Conservation (phyloP, 2,113 vertebrate genomes). For the Trichechus manatus region DNA sequence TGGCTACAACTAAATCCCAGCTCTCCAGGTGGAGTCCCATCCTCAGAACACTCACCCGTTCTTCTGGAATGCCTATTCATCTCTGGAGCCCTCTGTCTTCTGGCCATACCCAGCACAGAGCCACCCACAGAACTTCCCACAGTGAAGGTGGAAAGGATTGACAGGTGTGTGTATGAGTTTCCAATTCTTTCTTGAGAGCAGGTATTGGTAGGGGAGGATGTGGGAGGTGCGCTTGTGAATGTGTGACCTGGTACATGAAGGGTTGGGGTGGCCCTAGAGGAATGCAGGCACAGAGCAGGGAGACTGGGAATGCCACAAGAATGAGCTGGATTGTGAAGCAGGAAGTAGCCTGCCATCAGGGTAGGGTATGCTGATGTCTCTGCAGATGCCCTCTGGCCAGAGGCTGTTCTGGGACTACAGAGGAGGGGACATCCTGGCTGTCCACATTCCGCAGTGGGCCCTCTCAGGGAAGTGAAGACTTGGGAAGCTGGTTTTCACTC, state of each 20-base stretch:
- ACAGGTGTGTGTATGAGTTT: background rate
- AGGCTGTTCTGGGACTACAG: background rate
- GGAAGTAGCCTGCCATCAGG: background rate
- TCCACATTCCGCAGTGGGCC: fast-evolving
- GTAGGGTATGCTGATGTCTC: background rate
- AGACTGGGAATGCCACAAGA: background rate
- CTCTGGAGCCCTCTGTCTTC: background rate
- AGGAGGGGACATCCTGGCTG: background rate
- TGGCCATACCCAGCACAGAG: fast-evolving
- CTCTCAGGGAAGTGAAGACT: background rate
- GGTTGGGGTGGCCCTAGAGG: background rate
- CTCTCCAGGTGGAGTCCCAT: background rate
- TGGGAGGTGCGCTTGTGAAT: background rate
- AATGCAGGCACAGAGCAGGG: fast-evolving
- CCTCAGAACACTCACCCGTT: background rate
- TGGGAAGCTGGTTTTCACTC: background rate
- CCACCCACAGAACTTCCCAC: fast-evolving
- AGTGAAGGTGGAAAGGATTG: too few relatives aligned
- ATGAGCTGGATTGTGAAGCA: background rate
- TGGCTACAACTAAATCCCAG: background rate
- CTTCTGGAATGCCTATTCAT: background rate
- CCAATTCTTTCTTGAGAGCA: background rate
- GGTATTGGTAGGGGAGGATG: background rate
- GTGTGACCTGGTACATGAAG: background rate
- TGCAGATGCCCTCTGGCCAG: background rate